Percentiles rank a stretch among this genome's conserved stretches.
Evolutionary conservation across 2,113 vertebrate genomes (phyloP).

Genomic region (Fregata magnificens): DNA sequence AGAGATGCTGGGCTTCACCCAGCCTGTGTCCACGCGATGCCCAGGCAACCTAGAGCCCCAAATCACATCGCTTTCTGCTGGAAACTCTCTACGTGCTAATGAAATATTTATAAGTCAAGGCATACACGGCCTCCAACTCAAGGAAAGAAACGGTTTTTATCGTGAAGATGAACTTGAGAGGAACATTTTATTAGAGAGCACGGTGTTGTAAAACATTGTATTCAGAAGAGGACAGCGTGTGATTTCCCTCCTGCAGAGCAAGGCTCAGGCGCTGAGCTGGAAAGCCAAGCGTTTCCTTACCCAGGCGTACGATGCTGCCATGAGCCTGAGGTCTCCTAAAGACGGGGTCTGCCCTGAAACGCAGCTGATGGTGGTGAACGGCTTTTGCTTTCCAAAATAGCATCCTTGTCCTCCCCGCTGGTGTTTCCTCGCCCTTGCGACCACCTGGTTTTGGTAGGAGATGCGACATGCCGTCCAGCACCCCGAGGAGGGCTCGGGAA

Average conservation of each 20-base stretch:
- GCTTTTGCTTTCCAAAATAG: not conserved
- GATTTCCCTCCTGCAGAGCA: not conserved
- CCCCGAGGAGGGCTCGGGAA: not conserved
- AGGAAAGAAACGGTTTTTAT: not conserved
- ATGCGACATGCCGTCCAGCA: not conserved
- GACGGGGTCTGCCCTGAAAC: not conserved
- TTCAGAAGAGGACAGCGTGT: not conserved
- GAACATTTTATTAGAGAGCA: not conserved
- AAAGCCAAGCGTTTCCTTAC: not conserved
- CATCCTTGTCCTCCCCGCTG: not conserved
- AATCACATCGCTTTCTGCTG: not conserved
- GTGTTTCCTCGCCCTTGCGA: not conserved
- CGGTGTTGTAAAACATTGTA: not conserved
- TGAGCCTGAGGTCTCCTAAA: not conserved
- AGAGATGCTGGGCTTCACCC: not conserved
- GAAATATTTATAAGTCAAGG: not conserved
- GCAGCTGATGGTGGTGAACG: not conserved
- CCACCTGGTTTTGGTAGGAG: not conserved
- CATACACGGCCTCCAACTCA: not conserved
- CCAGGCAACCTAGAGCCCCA: not conserved
- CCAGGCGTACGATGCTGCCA: accelerated
- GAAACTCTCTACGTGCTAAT: not conserved
- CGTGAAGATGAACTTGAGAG: not conserved
- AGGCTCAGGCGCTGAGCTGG: not conserved
- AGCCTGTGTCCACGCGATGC: not conserved